Base-by-base conservation (phyloP, 2,888 invertebrate species). In the Camponotus fellah region DNA sequence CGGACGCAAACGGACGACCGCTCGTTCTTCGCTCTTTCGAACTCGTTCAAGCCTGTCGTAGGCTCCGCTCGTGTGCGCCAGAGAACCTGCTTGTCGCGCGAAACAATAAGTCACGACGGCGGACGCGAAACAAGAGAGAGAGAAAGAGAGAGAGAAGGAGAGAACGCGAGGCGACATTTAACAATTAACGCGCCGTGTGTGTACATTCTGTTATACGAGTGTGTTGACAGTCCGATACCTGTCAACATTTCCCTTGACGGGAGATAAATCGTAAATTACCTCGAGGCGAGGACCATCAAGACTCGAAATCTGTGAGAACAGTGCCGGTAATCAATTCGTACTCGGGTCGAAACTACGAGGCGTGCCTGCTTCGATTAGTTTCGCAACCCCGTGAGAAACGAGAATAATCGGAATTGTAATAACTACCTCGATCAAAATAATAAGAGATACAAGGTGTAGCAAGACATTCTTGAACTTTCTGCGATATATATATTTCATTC, bases 1-100 rank as follows among this genome's bases (percentile, higher is more conserved):
- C 86, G 85, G 86, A 88, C 77, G 49, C 49, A 87, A 82, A 76
- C 86, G 85, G 81, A 76, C 84, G 83, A 77, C 84, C 82, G 85
- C 86, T 84, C 85, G 90, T 72, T 85, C 83, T 53, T 56, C 81
- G 64, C 65, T 72, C 53, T 37, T 53, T 40, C 68, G 82, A 62
- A 68, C 80, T 80, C 82, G 80, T 21, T 49, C 26, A 53, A 17
- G 46, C 60, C 37, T 37, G 66, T 43, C 8, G 46, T 68, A 43
- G 34, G 37, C 53, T 26, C n/a, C 40, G 34, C 34, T 32, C 80
- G 65, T 37, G 21, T n/a, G 64, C 34, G 62, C 43, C 34, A 75
- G 77, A n/a, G 64, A 43, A 14, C 46, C 58, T 49, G 3, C 32
- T 10, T 32, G 60, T 60, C 60, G 60, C 43, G 17, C 17, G 17